Conservation (phyloP, 2,113 vertebrate genomes). For the Pongo abelii region DNA sequence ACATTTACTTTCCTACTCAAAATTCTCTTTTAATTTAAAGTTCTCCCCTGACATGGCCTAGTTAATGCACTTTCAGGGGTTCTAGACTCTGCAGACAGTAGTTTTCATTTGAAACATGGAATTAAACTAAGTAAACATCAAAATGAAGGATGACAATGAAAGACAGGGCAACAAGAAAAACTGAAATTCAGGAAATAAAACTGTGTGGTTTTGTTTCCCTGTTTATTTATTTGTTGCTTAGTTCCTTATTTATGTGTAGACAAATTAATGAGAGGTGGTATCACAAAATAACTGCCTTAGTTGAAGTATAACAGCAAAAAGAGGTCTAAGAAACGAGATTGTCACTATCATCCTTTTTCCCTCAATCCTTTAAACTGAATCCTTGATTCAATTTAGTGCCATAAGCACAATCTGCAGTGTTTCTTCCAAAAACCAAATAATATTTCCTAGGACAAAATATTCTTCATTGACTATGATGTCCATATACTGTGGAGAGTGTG, state of each 20-base stretch:
- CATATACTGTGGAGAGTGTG: accelerated
- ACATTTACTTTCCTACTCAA: not conserved
- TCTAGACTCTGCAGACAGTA: not conserved
- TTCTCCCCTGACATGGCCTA: not conserved
- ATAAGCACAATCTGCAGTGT: not conserved
- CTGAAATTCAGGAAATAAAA: not conserved
- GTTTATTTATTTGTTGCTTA: not conserved
- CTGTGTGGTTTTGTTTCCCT: not conserved
- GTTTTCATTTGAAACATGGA: not conserved
- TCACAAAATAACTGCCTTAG: not conserved
- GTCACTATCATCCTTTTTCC: not conserved
- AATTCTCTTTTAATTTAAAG: not conserved
- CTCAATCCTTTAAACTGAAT: not conserved
- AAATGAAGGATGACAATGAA: not conserved
- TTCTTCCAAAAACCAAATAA: not conserved
- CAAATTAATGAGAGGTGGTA: not conserved
- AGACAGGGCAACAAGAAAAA: not conserved
- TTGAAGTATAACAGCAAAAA: not conserved
- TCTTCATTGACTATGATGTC: not conserved
- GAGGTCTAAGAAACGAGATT: not conserved
- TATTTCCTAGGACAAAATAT: not conserved
- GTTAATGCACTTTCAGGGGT: not conserved
- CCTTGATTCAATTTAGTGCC: not conserved
- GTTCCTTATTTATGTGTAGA: not conserved
- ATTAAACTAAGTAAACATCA: not conserved